phyloP scores from a whole-genome alignment of 2,797 vertebrate species.

The Eulemur coronatus region DNA sequence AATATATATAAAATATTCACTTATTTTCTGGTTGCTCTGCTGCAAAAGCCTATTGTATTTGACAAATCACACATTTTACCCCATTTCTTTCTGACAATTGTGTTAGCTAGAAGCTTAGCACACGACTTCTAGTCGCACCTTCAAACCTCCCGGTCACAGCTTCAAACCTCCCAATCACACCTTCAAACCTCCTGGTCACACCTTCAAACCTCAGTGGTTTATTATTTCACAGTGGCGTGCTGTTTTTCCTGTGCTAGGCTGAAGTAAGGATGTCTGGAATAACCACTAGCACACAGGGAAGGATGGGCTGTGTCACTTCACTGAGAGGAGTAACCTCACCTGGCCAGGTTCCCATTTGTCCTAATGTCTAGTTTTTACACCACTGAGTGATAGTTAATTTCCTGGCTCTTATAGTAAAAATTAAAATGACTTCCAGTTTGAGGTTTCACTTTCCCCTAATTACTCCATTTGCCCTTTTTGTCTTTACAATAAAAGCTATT shows the following conservation, averaged over 20 bases:
- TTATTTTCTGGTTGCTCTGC: not conserved
- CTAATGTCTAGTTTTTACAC: not conserved
- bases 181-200: not conserved
- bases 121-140: not conserved
- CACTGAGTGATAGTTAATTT: not conserved
- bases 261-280: not conserved
- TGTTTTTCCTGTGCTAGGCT: not conserved
- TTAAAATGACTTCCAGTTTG: not conserved
- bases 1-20: not conserved
- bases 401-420: not conserved
- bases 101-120: not conserved
- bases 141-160: not conserved
- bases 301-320: not conserved
- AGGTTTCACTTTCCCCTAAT: slow-evolving; percentile 16
- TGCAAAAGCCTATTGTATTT: not conserved
- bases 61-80: slow-evolving; percentile 1
- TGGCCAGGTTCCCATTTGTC: not conserved
- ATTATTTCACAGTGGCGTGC: not conserved
- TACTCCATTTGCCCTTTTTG: not conserved
- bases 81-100: not conserved
- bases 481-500: not conserved
- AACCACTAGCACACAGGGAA: not conserved
- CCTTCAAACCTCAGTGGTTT: not conserved
- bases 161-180: not conserved
- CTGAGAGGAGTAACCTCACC: not conserved